These are phyloP conservation scores for Eristalis arbustorum DNA, from an alignment of 2,888 invertebrate genomes.

Conservation along the genomic window DNA sequence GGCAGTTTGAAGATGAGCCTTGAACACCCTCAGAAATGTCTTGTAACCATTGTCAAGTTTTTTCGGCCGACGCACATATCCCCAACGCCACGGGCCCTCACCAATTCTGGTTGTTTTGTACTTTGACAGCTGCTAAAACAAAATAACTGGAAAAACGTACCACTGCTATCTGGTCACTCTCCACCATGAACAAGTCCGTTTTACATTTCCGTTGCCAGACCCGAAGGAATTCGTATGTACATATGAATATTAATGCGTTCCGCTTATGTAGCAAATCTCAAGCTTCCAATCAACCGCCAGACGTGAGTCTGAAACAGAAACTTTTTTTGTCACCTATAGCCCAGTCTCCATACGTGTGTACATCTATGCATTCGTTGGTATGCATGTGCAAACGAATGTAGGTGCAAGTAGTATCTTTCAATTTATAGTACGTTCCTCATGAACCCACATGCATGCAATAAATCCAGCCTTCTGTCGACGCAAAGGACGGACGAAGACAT, in stretches of 20 bases:
- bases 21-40: too few species aligned
- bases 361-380: background rate
- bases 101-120: too few species aligned
- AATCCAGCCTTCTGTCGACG: constrained; percentile 23
- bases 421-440: constrained; percentile 26
- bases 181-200: too few species aligned
- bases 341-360: background rate
- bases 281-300: background rate
- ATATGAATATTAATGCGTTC: background rate
- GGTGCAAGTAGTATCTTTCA: background rate
- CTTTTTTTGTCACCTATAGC: background rate
- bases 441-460: constrained; percentile 24
- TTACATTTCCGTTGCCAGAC: too few species aligned
- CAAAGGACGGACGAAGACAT: constrained; percentile 20
- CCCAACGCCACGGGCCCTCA: too few species aligned
- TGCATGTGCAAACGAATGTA: background rate
- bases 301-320: background rate
- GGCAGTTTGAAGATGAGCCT: too few species aligned
- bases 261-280: background rate
- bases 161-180: too few species aligned
- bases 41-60: too few species aligned
- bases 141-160: too few species aligned
- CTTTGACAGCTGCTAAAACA: too few species aligned
- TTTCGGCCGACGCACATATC: too few species aligned
- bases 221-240: background rate